A percentile compares a stretch with the other conserved stretches of the same genome.
Conservation (phyloP, 2,113 vertebrate species). For the Melospiza georgiana region DNA sequence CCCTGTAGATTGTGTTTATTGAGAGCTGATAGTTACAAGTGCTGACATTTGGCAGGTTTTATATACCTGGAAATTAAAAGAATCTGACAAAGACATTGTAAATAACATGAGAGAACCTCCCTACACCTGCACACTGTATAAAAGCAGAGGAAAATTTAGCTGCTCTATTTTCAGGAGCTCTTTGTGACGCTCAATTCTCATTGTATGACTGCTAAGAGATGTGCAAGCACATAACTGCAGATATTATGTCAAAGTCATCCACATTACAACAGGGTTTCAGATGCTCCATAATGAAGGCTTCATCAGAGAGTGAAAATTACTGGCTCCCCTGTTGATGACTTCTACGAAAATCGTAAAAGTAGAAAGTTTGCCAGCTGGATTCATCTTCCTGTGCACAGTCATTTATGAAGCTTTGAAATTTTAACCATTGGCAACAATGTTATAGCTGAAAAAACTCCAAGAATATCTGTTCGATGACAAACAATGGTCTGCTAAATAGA, state of each 20-base stretch:
- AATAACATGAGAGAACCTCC: conserved; percentile 45
- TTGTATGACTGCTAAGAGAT: conserved; percentile 32
- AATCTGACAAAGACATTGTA: conserved; percentile 31
- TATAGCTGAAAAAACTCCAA: conserved; percentile 53
- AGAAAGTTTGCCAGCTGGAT: conserved; percentile 57
- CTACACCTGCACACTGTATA: conserved; percentile 1
- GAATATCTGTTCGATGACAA: conserved; percentile 50
- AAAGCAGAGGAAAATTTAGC: conserved; percentile 52
- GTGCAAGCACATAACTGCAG: conserved; percentile 46
- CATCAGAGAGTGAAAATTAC: conserved; percentile 32
- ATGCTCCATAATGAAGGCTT: conserved; percentile 37
- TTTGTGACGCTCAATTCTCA: conserved; percentile 16
- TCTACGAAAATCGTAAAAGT: conserved; percentile 24
- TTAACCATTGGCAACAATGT: conserved; percentile 45
- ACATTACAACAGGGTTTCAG: conserved; percentile 14
- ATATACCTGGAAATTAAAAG: conserved; percentile 52
- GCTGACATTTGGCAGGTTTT: conserved; percentile 61
- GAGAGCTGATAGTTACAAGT: conserved; percentile 59
- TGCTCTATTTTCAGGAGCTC: conserved; percentile 42
- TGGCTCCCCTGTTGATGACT: conserved; percentile 32
- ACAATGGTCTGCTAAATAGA: conserved; percentile 63
- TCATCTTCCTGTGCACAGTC: conserved; percentile 42
- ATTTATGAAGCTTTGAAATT: conserved; percentile 50
- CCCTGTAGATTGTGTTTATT: conserved; percentile 53
- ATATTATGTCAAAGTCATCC: conserved; percentile 52